Percentiles rank a stretch among this genome's conserved stretches.
phyloP scores from a whole-genome alignment of 1,140 invertebrate species.

The Cydia strobilella region DNA sequence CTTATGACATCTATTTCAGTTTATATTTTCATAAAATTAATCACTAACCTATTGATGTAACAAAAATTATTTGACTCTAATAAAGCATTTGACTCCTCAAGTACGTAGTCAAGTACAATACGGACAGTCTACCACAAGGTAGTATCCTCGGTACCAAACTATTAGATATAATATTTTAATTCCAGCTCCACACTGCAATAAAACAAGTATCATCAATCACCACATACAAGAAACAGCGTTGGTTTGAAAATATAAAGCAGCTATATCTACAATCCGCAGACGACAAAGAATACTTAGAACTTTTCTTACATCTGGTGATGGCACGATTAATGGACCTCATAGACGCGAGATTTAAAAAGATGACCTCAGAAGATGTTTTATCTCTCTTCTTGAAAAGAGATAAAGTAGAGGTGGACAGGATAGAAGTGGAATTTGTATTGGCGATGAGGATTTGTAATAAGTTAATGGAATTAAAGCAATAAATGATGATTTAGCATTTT shows the following conservation, averaged over 20 bases:
- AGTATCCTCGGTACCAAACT: not conserved
- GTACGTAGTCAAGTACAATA: not conserved
- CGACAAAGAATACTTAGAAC: conserved; percentile 41
- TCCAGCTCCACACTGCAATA: conserved; percentile 61
- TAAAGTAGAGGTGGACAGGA: conserved; percentile 42
- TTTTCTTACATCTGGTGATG: conserved; percentile 55
- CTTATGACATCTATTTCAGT: too few relatives aligned
- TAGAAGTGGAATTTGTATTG: conserved; percentile 50
- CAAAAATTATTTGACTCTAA: too few relatives aligned
- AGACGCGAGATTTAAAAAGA: conserved; percentile 48
- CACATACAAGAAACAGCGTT: conserved; percentile 52
- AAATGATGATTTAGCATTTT: not conserved
- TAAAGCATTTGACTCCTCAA: too few relatives aligned
- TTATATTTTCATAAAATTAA: too few relatives aligned
- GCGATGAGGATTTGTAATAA: conserved; percentile 48
- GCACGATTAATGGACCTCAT: conserved; percentile 49
- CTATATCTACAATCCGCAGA: conserved; percentile 46
- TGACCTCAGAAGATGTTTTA: conserved; percentile 46
- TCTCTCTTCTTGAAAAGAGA: conserved; percentile 44
- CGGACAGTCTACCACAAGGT: not conserved
- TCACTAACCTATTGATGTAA: too few relatives aligned
- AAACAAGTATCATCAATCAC: conserved; percentile 55
- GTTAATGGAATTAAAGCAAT: not conserved
- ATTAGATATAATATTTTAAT: conserved; percentile 38
- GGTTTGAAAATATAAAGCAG: conserved; percentile 56